Base-by-base conservation (phyloP, 2,888 invertebrate species). In the Linyphia triangularis region DNA sequence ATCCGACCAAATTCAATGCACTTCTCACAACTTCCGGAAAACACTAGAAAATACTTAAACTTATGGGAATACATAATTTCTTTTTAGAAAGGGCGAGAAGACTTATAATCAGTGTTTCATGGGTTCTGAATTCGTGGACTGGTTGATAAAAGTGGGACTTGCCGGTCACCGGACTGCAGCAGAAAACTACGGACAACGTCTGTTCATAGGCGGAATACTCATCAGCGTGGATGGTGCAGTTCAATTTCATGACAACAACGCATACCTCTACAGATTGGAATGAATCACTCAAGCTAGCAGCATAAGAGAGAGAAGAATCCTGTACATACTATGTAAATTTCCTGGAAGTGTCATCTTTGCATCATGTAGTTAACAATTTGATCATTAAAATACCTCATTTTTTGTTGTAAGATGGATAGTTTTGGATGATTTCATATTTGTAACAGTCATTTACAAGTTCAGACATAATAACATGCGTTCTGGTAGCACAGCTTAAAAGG, bases 171-270 rank as follows among this genome's bases (percentile, higher is more conserved):
- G 96, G 28, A 94, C 94, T 43, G 96, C 97, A 91, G 98, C 97
- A 1, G 94, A 96, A 10, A 94, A 94, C 79, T 98, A 98, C 93
- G 98, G 97, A 13, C 94, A 95, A 19, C 96, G 96, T 92, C 94
- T 98, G 69, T 94, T 98, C 24, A 95, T 96, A 92, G 97, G 98
- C 9, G 94, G 97, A 79, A 95, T 98, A 59, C 94, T 98, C 82
- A 94, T 95, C 75, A 98, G 98, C 93, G 94, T 97, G 65, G 95
- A 96, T 92, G 95, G 95, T 91, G 95, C 96, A 4, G 96, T 97
- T 92, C 96, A 97, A 93, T 98, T 98, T 93, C 95, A 96, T 91
- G 96, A 98, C 22, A 89, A 77, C 30, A 72, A 61, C 19, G 72
- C 72, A 0, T 89, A 89, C 43, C 43, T 89, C 10, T 89, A 89